Evolutionary conservation across 2,888 invertebrate species (phyloP).

Genomic region (Eupelmus urozonus): DNA sequence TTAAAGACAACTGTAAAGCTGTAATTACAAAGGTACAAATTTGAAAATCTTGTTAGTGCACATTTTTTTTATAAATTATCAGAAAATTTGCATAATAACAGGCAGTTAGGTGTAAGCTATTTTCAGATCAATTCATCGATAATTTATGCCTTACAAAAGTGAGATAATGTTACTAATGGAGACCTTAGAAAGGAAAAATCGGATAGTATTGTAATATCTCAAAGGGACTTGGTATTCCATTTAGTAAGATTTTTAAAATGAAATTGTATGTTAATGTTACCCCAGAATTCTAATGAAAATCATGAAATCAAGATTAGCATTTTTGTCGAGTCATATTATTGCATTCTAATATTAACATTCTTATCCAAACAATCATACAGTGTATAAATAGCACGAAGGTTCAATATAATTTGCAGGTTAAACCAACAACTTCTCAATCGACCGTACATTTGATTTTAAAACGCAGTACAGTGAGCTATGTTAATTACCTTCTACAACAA

Average conservation of each 20-base stretch:
- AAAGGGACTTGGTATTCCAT: conserved; percentile 13
- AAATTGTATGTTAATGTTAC: conserved; percentile 24
- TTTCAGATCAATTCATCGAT: neutral
- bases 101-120: no score
- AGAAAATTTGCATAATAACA: no score
- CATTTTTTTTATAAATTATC: no score
- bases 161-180: conserved; percentile 2
- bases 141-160: conserved; percentile 2
- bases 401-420: no score
- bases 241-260: neutral
- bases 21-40: no score
- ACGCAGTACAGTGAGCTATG: no score
- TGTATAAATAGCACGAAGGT: neutral
- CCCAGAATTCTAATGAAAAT: conserved; percentile 7
- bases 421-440: no score
- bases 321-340: conserved; percentile 25
- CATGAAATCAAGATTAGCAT: conserved; percentile 29
- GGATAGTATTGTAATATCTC: neutral
- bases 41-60: no score
- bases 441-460: no score
- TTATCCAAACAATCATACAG: neutral
- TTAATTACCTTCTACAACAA: no score
- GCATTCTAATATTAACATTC: conserved; percentile 10
- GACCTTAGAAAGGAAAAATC: neutral
- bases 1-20: no score